Percentiles rank a stretch among this genome's conserved stretches.
Evolutionary conservation across 2,113 vertebrate species (phyloP).

Genomic region (Petroica traversi): DNA sequence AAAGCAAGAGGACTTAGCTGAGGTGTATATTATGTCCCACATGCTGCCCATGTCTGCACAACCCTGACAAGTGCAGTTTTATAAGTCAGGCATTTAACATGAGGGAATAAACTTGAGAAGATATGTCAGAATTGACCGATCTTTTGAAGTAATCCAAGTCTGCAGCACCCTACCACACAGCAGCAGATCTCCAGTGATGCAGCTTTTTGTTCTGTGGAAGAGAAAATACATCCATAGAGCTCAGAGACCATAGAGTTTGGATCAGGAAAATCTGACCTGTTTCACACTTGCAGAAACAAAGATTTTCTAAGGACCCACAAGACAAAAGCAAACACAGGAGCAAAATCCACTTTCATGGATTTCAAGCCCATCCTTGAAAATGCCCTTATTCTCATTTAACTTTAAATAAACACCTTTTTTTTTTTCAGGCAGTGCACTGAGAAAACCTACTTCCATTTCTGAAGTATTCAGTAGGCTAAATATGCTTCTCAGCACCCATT

Average conservation of each 20-base stretch:
- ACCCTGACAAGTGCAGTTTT: accelerated
- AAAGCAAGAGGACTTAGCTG: not conserved
- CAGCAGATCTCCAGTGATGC: not conserved
- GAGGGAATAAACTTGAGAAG: not conserved
- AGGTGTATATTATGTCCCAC: not conserved
- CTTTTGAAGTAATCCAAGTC: not conserved
- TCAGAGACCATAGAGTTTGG: not conserved
- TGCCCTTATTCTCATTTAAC: not conserved
- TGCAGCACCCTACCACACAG: not conserved
- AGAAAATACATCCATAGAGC: not conserved
- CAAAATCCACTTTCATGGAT: not conserved
- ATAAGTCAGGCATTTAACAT: not conserved
- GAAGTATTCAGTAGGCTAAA: slow-evolving; percentile 2
- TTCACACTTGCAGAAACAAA: not conserved
- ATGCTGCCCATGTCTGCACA: not conserved
- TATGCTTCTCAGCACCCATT: not conserved
- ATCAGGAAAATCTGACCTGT: not conserved
- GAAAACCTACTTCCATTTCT: slow-evolving; percentile 10
- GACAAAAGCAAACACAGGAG: not conserved
- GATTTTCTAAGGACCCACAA: not conserved
- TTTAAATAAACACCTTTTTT: not conserved
- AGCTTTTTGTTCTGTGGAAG: not conserved
- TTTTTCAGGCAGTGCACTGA: not conserved
- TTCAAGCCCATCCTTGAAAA: not conserved
- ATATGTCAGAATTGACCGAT: not conserved